Conservation (phyloP, 2,888 invertebrate species). For the Drosophila anomalata region DNA sequence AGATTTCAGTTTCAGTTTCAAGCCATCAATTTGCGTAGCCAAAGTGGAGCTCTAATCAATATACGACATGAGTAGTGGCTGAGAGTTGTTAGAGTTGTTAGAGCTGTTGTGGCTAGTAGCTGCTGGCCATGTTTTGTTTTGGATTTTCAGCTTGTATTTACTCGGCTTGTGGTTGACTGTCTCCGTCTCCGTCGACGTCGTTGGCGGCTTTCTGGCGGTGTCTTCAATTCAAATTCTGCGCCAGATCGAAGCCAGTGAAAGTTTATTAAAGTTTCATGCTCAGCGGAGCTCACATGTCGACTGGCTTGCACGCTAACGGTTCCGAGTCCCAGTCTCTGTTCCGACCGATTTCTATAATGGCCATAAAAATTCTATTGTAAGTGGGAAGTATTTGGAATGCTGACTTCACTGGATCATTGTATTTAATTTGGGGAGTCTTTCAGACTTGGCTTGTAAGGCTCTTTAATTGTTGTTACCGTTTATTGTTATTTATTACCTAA, state of each 20-base stretch:
- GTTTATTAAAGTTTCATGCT: conserved; percentile 64
- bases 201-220: conserved; percentile 17
- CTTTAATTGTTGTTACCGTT: neutral
- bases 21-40: conserved; percentile 33
- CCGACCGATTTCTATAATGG: conserved; percentile 38
- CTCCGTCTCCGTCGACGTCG: conserved; percentile 4
- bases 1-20: conserved; percentile 1
- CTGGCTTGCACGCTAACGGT: conserved; percentile 29
- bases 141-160: conserved; percentile 37
- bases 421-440: conserved; percentile 13
- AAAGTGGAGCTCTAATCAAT: conserved; percentile 38
- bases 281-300: conserved; percentile 22
- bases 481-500: neutral
- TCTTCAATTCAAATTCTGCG: conserved; percentile 50
- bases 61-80: conserved; percentile 28
- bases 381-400: conserved; percentile 17
- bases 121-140: conserved; percentile 39
- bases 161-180: conserved; percentile 28
- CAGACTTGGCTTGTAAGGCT: neutral
- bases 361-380: conserved; percentile 39
- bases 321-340: conserved; percentile 27
- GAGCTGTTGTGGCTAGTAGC: conserved; percentile 9
- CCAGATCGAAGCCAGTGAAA: conserved; percentile 75
- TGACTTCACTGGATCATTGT: conserved; percentile 28
- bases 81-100: conserved; percentile 9